phyloP scores from a whole-genome alignment of 2,797 vertebrate species.

The Orientallactaga sibirica region DNA sequence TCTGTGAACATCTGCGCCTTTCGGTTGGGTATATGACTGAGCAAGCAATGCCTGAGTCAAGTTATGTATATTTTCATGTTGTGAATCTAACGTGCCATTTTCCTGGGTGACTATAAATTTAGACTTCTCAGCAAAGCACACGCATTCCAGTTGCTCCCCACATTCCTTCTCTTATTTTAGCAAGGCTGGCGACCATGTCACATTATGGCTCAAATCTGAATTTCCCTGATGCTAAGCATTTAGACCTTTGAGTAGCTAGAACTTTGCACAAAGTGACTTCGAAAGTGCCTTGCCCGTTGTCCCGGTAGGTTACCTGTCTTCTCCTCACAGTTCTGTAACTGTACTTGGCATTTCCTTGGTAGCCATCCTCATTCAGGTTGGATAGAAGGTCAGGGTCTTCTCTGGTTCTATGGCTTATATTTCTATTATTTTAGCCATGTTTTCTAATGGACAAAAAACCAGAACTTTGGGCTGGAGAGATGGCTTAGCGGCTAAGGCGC shows the following conservation, averaged over 20 bases:
- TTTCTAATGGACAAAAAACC: not conserved
- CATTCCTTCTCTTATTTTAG: conserved; percentile 46
- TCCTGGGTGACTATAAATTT: conserved; percentile 42
- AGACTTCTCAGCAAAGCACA: conserved; percentile 14
- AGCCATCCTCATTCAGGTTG: not conserved
- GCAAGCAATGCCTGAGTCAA: conserved; percentile 42
- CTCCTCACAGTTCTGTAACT: not conserved
- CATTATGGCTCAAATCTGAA: conserved; percentile 49
- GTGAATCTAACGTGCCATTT: conserved; percentile 41
- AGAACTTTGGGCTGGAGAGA: too few relatives aligned
- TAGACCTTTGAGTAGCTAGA: not conserved
- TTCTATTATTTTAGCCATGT: not conserved
- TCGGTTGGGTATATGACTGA: not conserved
- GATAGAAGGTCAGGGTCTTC: not conserved
- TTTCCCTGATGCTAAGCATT: conserved; percentile 9
- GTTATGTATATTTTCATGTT: conserved; percentile 47
- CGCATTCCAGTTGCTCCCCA: conserved; percentile 40
- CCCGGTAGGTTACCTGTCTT: not conserved
- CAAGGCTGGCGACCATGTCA: not conserved
- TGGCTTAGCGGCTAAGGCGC: too few relatives aligned
- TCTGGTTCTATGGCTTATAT: not conserved
- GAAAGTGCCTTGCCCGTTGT: not conserved
- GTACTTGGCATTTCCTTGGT: not conserved
- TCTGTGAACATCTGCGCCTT: not conserved
- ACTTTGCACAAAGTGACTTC: conserved; percentile 26